Base-by-base conservation (phyloP, 1,140 invertebrate genomes). In the Dendroctonus ponderosae region DNA sequence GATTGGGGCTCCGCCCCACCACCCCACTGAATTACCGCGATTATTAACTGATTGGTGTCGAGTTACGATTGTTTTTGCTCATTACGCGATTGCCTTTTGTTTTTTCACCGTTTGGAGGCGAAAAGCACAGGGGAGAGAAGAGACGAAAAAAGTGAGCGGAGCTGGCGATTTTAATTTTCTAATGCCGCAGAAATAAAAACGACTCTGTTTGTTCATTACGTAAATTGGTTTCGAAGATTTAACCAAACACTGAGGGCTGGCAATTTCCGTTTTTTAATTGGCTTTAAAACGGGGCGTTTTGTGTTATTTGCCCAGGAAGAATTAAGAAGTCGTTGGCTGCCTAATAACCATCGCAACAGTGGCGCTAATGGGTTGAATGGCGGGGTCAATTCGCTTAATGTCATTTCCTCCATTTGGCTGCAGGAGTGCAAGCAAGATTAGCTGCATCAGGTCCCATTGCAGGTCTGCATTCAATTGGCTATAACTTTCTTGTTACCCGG, bases 11-110 rank as follows among this genome's bases (percentile, higher is more conserved):
- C 42, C 43, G 38, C 43, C 26, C 38, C 53, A 5, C 38, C 50
- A 52, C 50, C 38, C 39, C 12, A n/a, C 5, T 8, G 50, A 39
- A 69, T 70, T 70, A 71, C 70, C 69, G 56, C 66, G 71, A 75
- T 74, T 76, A 76, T 74, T 76, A 74, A 74, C 74, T 73, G 74
- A 76, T 75, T 76, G 73, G 74, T 74, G 69, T 76, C 71, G 68
- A 70, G 71, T 76, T 76, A 72, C 74, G 72, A 73, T 74, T 74
- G 72, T 72, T 73, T 74, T 71, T 70, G 62, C 67, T 74, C 72
- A 74, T 74, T 74, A 74, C 70, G 60, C 65, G 72, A 74, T 74
- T 74, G 72, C 64, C 65, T 70, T 66, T 39, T 41, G 41, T 15
- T 54, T 41, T 53, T 42, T 57, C 26, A 39, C 43, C n/a, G 37